Conservation (phyloP, 2,797 vertebrate species). For the Spea hammondii region DNA sequence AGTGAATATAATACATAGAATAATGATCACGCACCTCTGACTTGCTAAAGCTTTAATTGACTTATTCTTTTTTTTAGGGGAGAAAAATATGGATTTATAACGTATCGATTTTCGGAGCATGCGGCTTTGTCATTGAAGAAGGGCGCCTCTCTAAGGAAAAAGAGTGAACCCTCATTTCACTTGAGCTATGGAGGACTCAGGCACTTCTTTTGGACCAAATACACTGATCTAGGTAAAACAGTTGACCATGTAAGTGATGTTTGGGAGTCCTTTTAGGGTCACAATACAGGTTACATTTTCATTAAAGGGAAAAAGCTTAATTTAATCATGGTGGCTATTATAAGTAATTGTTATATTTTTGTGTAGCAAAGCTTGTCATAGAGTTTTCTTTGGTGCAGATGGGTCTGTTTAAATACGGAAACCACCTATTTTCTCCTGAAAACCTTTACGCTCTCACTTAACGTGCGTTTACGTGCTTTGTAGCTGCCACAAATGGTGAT, state of each 20-base stretch:
- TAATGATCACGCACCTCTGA: background rate
- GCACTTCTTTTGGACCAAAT: slow-evolving; percentile 87
- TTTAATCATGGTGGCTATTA: too few relatives aligned
- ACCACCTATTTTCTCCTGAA: too few relatives aligned
- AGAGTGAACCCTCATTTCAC: slow-evolving; percentile 78
- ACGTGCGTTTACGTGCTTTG: too few relatives aligned
- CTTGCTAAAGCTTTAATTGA: background rate
- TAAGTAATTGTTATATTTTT: too few relatives aligned
- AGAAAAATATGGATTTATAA: slow-evolving; percentile 84
- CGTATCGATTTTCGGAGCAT: slow-evolving; percentile 78
- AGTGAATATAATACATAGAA: too few relatives aligned
- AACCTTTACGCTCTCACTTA: too few relatives aligned
- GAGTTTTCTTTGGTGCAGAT: too few relatives aligned
- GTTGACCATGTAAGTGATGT: slow-evolving; percentile 8
- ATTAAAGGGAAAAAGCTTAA: too few relatives aligned
- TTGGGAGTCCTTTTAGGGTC: background rate
- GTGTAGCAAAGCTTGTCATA: too few relatives aligned
- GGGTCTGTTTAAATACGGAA: too few relatives aligned
- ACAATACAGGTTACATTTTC: too few relatives aligned
- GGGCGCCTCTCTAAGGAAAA: slow-evolving; percentile 71
- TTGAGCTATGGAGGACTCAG: slow-evolving; percentile 72
- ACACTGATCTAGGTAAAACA: slow-evolving; percentile 85
- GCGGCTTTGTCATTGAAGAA: slow-evolving; percentile 74
- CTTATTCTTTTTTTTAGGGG: slow-evolving; percentile 62
- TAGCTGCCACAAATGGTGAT: too few relatives aligned